Base-by-base conservation (phyloP, 2,113 vertebrate species). In the Megaleporinus macrocephalus region DNA sequence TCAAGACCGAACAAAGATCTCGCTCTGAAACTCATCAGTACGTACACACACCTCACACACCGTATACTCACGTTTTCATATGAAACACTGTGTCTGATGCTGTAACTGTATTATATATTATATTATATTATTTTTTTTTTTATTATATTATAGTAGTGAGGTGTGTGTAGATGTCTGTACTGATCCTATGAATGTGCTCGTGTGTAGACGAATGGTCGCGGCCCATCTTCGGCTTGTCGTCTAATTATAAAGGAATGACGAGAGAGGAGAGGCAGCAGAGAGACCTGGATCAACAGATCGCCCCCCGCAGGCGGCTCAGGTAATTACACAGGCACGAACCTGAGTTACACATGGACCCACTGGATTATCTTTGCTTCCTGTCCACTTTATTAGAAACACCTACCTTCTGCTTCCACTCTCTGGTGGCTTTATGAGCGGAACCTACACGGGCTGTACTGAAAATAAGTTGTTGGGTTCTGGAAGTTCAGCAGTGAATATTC, bases 241-340 rank as follows among this genome's bases (percentile, higher is more conserved):
- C 98, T 22, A 99, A 99, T 90, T 99, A 98, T 83, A 99, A 99
- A 86, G 96, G 97, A 36, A 99, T 99, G 98, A 99, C 98, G 11
- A 94, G 98, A 80, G 98, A 99, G 87, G 98, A 99, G 89, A 92
- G 98, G 13, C 97, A 99, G 63, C 98, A 99, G 91, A 95, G 98
- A 86, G 98, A 99, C 74, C 92, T 99, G 82, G 98, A 99, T 82
- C 98, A 99, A 90, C 98, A 99, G 96, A 96, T 97, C 84, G 96
- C 97, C 7, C 93, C 98, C 68, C 95, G 94, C 86, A 93, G 97
- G 53, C 69, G 98, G 41, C 96, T 94, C 76, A 98, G 96, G 97
- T 99, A 93, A 11, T 5, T 12, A 15, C 65, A 20, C 5, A 61
- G 16, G 26, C 22, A 59, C 66, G n/a, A 53, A 55, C 1, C 20